Percentiles rank a stretch among this genome's conserved stretches.
Evolutionary conservation across 2,888 invertebrate species (phyloP).

Genomic region (Smittia sp.): DNA sequence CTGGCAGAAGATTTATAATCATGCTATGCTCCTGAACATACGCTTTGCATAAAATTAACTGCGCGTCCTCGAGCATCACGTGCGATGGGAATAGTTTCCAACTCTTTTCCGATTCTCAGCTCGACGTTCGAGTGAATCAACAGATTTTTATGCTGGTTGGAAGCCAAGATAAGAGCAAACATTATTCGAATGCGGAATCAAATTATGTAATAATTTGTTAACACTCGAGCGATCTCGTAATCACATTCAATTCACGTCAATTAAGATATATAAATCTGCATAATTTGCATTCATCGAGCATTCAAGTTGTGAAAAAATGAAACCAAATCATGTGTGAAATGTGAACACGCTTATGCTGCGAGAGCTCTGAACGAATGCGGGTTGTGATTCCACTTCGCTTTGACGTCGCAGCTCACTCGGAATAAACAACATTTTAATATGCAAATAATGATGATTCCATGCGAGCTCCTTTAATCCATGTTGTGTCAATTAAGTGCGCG

Average conservation of each 20-base stretch:
- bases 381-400: neutral
- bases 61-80: neutral
- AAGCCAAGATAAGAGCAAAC: neutral
- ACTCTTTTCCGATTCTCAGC: conserved; percentile 8
- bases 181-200: neutral
- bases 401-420: conserved; percentile 1
- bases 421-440: conserved; percentile 11
- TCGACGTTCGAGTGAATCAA: no score
- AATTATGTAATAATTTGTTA: conserved; percentile 38
- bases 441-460: conserved; percentile 13
- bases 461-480: neutral
- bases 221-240: conserved; percentile 30
- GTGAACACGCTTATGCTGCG: conserved; percentile 14
- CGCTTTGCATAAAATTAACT: conserved; percentile 28
- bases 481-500: conserved; percentile 17
- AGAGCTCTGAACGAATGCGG: conserved; percentile 16
- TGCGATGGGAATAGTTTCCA: neutral
- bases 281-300: conserved; percentile 19
- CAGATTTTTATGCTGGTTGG: conserved; percentile 16
- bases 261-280: conserved; percentile 34
- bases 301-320: neutral
- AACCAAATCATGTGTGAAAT: conserved; percentile 36
- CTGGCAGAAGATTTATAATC: conserved; percentile 15
- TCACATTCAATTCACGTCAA: conserved; percentile 27
- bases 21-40: neutral